Evolutionary conservation across 1,140 invertebrate species (phyloP), one percentile per base, ranked within the genome.

Genomic region (Cataglyphis hispanica): DNA sequence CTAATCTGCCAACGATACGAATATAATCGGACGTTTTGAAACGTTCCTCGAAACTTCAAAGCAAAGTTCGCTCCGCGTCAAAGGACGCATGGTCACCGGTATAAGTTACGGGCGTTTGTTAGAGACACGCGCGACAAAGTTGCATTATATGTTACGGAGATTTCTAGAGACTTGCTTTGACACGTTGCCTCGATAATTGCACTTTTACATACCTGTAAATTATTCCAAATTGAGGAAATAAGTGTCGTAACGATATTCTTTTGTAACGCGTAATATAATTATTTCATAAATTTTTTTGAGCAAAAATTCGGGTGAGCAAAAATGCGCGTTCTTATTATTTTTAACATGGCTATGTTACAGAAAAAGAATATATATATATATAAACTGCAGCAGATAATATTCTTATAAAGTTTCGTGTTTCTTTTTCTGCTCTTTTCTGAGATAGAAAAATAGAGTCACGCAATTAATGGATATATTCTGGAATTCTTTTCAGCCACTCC

Each of bases 1-100:
- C 64, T 69, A 34, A 27, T 13, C 80, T 76, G 86, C 70, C 83
- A 81, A 66, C 81, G 67, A 88, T 81, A 89, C 87, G 76, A 76
- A 86, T 80, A 83, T 31, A 37, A 70, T 75, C 69, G 31, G 27
- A 7, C 27, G 22, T 25, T 25, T 40, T 19, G 60, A 66, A 77
- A 70, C 83, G 70, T 89, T 43, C 11, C 16, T 5, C 50, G 16
- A 6, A 11, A 75, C 87, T 77, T 89, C 58, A 89, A 89, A 89
- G 88, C 84, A 60, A 22, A n/a, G n/a, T 34, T 63, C 22, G 31
- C 22, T 25, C 66, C 84, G 72, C 66, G 70, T 72, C 56, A 53
- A 76, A 69, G 87, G 70, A 46, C 53, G 81, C 56, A 43, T 69
- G 66, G 53, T 86, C 60, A 56, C 46, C 34, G 34, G 56, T 37